Evolutionary conservation across 2,113 vertebrate species (phyloP).

Genomic region (Ardeotis arabs): DNA sequence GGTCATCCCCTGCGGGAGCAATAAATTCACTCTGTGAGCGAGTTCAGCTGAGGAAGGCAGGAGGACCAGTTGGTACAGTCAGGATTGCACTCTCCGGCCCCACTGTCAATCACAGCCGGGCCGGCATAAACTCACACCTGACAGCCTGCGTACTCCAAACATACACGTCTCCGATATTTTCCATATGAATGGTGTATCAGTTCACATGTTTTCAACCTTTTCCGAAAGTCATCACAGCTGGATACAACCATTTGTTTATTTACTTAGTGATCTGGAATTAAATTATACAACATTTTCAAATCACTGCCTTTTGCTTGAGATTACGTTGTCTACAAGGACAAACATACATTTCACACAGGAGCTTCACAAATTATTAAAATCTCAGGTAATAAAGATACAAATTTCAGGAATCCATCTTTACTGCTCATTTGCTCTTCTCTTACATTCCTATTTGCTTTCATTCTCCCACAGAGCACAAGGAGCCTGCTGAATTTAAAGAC

Average conservation of each 20-base stretch:
- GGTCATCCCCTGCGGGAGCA: background rate
- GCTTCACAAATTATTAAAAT: background rate
- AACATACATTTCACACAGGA: background rate
- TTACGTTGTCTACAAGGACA: background rate
- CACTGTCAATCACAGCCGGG: background rate
- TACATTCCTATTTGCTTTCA: background rate
- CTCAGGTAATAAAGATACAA: background rate
- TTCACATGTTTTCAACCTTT: background rate
- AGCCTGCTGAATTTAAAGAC: background rate
- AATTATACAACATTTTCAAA: background rate
- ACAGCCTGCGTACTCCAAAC: background rate
- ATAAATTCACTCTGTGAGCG: rapidly evolving
- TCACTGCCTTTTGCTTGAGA: background rate
- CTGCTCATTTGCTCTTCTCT: background rate
- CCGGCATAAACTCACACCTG: background rate
- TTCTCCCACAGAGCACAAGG: background rate
- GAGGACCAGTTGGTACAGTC: background rate
- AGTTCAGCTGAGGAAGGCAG: background rate
- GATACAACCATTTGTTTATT: constrained; percentile 23
- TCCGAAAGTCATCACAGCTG: constrained; percentile 47
- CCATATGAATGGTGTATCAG: background rate
- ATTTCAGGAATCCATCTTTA: background rate
- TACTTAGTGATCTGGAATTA: background rate
- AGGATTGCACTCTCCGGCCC: background rate
- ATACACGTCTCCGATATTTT: background rate